Base-by-base conservation (phyloP, 2,888 invertebrate genomes). In the Taphrorychus bicolor region DNA sequence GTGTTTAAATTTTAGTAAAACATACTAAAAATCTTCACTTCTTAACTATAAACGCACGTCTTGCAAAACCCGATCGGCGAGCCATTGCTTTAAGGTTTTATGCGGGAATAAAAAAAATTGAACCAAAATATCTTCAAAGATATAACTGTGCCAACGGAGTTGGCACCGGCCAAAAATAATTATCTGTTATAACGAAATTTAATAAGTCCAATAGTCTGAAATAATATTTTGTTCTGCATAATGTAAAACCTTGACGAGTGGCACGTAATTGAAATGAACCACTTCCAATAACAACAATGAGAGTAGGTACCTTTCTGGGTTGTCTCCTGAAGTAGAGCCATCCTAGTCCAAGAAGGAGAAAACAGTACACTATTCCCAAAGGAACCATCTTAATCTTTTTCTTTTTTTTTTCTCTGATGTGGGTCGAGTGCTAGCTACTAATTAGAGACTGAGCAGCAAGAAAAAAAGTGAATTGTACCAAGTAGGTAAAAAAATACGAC, bases 111-210 rank as follows among this genome's bases (percentile, higher is more conserved):
- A 58, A 65, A 69, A 64, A 64, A 62, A 41, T 58, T 19, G 23
- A 64, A 65, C 64, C 19, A 49, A 66, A 69, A 69, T 69, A 69
- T 69, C 65, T 61, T 60, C 45, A 52, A 57, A 60, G 21, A 16
- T 42, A 42, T 61, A 61, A 40, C 54, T 57, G 59, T 69, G 69
- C 69, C 69, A 69, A 69, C 61, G 65, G 17, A 14, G 58, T 54
- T 40, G 22, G 41, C 19, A 42, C 41, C n/a, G 16, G 69, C 69
- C 69, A 69, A 69, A 69, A 64, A 69, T 69, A 68, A 59, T 68
- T 24, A 67, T 67, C 49, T 57, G 57, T 66, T 41, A 67, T 67
- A 62, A 59, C 21, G 49, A 24, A 11, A 41, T 53, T 65, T 64
- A 64, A 63, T 63, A 57, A 56, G 17, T 5, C 9, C 16, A 11